Conservation (phyloP, 2,888 invertebrate genomes). For the Zygogramma bicolorata region DNA sequence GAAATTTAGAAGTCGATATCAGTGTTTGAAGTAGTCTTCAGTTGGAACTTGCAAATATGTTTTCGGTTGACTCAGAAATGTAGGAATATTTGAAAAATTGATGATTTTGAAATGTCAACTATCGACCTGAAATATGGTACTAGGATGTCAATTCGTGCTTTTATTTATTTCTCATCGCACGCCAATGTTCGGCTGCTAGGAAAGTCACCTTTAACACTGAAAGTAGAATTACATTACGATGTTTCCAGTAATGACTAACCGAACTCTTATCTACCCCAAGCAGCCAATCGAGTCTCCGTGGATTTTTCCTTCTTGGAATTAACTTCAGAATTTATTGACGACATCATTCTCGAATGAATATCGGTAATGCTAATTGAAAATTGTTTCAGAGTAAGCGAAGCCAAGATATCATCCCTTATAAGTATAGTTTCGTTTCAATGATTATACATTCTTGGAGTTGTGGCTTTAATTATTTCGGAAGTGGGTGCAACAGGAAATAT, state of each 20-base stretch:
- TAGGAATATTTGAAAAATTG: too few relatives aligned
- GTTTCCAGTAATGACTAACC: slow-evolving; percentile 52
- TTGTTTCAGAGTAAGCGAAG: slow-evolving; percentile 31
- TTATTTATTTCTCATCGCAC: neutral
- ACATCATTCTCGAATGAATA: slow-evolving; percentile 25
- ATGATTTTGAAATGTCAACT: too few relatives aligned
- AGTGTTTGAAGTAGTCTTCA: too few relatives aligned
- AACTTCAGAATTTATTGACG: slow-evolving; percentile 43
- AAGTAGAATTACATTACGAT: slow-evolving; percentile 50
- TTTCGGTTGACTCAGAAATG: too few relatives aligned
- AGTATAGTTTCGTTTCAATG: neutral
- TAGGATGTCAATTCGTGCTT: neutral
- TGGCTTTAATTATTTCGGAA: neutral
- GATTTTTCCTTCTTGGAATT: slow-evolving; percentile 43
- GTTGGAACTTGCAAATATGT: too few relatives aligned
- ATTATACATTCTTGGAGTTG: neutral
- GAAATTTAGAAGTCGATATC: too few relatives aligned
- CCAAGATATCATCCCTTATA: neutral
- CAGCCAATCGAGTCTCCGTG: slow-evolving; percentile 50
- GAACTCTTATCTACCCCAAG: slow-evolving; percentile 50
- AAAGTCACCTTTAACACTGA: slow-evolving; percentile 41
- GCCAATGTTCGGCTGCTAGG: slow-evolving; percentile 18
- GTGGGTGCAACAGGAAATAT: too few relatives aligned
- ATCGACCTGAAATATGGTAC: too few relatives aligned
- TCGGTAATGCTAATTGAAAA: slow-evolving; percentile 53